Evolutionary conservation across 2,888 invertebrate genomes (phyloP).

Genomic region (Lasiommata megera): DNA sequence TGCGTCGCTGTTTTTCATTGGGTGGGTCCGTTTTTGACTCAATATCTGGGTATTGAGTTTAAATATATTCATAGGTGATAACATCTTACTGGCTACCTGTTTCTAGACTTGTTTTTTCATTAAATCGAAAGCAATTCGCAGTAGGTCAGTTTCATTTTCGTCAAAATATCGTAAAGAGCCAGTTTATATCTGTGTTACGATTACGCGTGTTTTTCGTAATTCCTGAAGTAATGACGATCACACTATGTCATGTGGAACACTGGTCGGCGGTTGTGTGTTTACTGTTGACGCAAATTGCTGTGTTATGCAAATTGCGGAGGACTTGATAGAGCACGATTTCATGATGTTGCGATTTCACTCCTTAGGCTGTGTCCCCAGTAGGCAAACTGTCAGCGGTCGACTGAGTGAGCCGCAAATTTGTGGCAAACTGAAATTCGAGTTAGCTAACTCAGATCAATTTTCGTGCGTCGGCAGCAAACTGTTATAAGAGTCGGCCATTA

Average conservation of each 20-base stretch:
- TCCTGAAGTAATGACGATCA: constrained; percentile 1
- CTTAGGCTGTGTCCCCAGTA: too few species aligned
- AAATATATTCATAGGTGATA: not conserved
- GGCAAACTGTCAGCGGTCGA: too few species aligned
- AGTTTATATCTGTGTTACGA: constrained; percentile 40
- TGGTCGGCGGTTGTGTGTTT: constrained; percentile 21
- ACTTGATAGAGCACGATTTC: constrained; percentile 25
- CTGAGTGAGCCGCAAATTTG: too few species aligned
- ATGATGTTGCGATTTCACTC: constrained; percentile 15
- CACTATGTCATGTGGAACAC: constrained; percentile 21
- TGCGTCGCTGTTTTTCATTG: too few species aligned
- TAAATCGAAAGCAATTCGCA: constrained; percentile 26
- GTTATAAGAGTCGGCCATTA: too few species aligned
- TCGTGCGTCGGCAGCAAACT: too few species aligned
- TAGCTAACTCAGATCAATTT: too few species aligned
- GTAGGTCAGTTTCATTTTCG: constrained; percentile 36
- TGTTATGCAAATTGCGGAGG: constrained; percentile 22
- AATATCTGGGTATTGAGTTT: too few species aligned
- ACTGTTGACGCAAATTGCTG: constrained; percentile 22
- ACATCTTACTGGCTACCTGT: not conserved
- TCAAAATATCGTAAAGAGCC: constrained; percentile 41
- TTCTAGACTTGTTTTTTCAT: constrained; percentile 16
- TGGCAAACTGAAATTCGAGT: too few species aligned
- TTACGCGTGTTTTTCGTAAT: constrained; percentile 44
- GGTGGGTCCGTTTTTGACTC: too few species aligned